phyloP scores from a whole-genome alignment of 2,113 vertebrate genomes.

The Hymenochirus boettgeri region DNA sequence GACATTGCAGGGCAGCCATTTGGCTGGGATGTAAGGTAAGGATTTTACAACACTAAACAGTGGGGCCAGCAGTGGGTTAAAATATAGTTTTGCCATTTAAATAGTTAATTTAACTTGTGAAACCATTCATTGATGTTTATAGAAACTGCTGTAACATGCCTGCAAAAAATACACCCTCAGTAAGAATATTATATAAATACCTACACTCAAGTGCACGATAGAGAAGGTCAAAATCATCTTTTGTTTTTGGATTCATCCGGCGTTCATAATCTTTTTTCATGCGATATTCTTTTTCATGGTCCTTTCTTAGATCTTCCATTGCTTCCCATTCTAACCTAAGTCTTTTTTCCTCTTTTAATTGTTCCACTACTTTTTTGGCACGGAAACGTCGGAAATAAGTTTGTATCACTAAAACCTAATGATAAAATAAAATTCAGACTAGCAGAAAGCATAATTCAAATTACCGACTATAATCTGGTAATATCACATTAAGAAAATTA shows the following conservation, averaged over 20 bases:
- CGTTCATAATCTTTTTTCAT: slow-evolving; percentile 61
- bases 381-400: slow-evolving; percentile 71
- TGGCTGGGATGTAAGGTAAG: too few species aligned
- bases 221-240: slow-evolving; percentile 81
- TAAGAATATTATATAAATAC: slow-evolving; percentile 38
- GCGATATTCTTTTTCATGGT: slow-evolving; percentile 68
- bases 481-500: too few species aligned
- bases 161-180: neutral
- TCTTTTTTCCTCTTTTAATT: slow-evolving; percentile 57
- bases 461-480: too few species aligned
- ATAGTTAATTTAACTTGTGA: too few species aligned
- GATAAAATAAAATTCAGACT: too few species aligned
- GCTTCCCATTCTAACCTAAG: slow-evolving; percentile 65
- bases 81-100: too few species aligned
- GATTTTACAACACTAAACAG: too few species aligned
- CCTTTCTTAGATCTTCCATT: slow-evolving; percentile 60
- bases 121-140: too few species aligned
- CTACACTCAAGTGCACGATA: slow-evolving; percentile 81
- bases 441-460: too few species aligned
- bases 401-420: slow-evolving; percentile 82
- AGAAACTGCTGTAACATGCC: too few species aligned
- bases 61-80: too few species aligned
- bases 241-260: slow-evolving; percentile 73
- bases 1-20: too few species aligned
- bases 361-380: slow-evolving; percentile 59